Percentiles rank a stretch among this genome's conserved stretches.
Conservation (phyloP, 2,113 vertebrate genomes). For the Nematolebias whitei region DNA sequence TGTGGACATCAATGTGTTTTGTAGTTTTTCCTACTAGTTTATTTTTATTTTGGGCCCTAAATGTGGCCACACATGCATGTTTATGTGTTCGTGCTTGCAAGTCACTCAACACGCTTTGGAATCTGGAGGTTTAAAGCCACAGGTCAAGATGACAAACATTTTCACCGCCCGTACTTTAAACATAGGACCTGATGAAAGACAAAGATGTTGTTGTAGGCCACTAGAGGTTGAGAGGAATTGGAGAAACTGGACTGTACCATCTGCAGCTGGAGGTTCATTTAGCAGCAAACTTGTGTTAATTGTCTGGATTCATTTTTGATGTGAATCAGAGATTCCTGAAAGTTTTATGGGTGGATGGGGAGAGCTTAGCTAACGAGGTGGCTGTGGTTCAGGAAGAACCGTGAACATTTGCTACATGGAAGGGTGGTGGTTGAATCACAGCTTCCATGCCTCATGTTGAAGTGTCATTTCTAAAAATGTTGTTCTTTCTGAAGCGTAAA, state of each 20-base stretch:
- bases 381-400: no score
- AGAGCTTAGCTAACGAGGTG: background rate
- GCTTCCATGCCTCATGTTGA: no score
- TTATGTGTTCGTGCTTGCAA: slow-evolving; percentile 35
- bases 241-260: slow-evolving; percentile 16
- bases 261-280: slow-evolving; percentile 16
- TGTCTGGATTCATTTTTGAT: no score
- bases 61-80: slow-evolving; percentile 23
- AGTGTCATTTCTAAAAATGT: no score
- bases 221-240: background rate
- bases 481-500: no score
- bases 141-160: slow-evolving; percentile 51
- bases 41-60: slow-evolving; percentile 8
- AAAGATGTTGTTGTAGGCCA: slow-evolving; percentile 45
- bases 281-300: background rate
- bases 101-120: slow-evolving; percentile 25
- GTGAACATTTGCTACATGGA: no score
- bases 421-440: no score
- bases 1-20: slow-evolving; percentile 16
- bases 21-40: slow-evolving; percentile 3
- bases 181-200: slow-evolving; percentile 34
- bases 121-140: slow-evolving; percentile 58
- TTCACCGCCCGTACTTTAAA: slow-evolving; percentile 63
- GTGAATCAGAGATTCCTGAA: background rate
- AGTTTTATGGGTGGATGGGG: background rate